phyloP scores from a whole-genome alignment of 2,888 invertebrate genomes.

The Cephus sareptanus region DNA sequence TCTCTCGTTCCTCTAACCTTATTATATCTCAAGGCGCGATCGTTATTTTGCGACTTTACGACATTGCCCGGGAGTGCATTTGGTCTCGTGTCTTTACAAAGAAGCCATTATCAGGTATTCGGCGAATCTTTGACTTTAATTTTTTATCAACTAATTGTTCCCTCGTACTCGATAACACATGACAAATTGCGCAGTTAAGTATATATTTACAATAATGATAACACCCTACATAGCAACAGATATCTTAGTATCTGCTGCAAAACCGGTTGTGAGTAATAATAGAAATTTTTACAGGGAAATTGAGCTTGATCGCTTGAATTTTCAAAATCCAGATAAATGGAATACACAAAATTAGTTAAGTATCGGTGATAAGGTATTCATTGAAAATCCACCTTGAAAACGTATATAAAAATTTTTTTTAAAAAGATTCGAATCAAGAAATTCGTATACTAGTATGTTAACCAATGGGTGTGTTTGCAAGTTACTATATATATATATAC shows the following conservation, averaged over 20 bases:
- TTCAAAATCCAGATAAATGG: no score
- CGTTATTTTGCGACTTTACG: background rate
- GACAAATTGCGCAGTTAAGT: background rate
- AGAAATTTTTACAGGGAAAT: background rate
- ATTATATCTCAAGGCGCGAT: background rate
- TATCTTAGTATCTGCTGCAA: background rate
- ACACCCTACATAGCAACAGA: no score
- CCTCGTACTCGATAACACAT: background rate
- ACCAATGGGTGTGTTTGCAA: background rate
- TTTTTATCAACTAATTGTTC: background rate
- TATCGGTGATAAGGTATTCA: no score
- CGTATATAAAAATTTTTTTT: background rate
- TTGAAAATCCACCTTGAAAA: no score
- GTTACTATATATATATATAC: no score
- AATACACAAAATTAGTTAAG: no score
- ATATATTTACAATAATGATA: background rate
- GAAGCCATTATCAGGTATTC: background rate
- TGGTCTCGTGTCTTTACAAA: background rate
- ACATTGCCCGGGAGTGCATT: background rate
- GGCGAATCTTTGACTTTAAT: background rate
- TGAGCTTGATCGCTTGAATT: no score
- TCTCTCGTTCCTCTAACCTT: background rate
- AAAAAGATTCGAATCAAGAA: no score
- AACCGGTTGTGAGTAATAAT: background rate
- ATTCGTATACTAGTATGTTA: background rate